Conservation (phyloP, 2,888 invertebrate species). For the Drosophila yooni region DNA sequence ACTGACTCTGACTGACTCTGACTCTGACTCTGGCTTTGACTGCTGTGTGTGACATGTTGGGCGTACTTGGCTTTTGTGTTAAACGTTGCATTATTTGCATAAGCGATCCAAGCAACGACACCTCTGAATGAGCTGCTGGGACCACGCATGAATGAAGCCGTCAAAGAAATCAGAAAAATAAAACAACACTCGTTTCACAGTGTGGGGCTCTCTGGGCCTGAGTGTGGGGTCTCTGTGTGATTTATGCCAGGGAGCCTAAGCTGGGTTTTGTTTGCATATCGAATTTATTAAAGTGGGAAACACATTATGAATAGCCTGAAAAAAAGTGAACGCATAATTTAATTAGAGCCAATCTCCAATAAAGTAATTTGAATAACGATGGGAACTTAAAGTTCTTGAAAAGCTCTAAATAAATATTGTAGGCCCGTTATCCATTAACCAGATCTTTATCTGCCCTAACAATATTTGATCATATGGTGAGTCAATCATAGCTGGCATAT, state of each 20-base stretch:
- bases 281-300: slow-evolving; percentile 76
- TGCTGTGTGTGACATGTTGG: slow-evolving; percentile 65
- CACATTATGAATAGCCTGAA: slow-evolving; percentile 20
- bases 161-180: slow-evolving; percentile 18
- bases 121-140: slow-evolving; percentile 69
- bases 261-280: slow-evolving; percentile 53
- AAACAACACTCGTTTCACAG: slow-evolving; percentile 5
- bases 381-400: slow-evolving; percentile 32
- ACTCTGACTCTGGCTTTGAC: slow-evolving; percentile 26
- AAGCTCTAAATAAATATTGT: neutral
- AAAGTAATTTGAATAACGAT: slow-evolving; percentile 26
- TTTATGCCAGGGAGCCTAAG: slow-evolving; percentile 75
- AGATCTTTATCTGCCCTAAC: neutral
- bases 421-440: neutral
- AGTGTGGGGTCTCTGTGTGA: slow-evolving; percentile 60
- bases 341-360: slow-evolving; percentile 55
- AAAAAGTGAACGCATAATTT: slow-evolving; percentile 64
- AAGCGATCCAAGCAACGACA: slow-evolving; percentile 72
- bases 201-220: slow-evolving; percentile 19
- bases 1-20: slow-evolving; percentile 29
- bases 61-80: slow-evolving; percentile 69
- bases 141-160: slow-evolving; percentile 75
- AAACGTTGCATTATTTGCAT: slow-evolving; percentile 68
- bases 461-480: neutral
- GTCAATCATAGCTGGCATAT: slow-evolving; percentile 6